Percentiles rank a stretch among this genome's conserved stretches.
phyloP scores from a whole-genome alignment of 2,888 invertebrate genomes.

The Meiosimyza platycephala region DNA sequence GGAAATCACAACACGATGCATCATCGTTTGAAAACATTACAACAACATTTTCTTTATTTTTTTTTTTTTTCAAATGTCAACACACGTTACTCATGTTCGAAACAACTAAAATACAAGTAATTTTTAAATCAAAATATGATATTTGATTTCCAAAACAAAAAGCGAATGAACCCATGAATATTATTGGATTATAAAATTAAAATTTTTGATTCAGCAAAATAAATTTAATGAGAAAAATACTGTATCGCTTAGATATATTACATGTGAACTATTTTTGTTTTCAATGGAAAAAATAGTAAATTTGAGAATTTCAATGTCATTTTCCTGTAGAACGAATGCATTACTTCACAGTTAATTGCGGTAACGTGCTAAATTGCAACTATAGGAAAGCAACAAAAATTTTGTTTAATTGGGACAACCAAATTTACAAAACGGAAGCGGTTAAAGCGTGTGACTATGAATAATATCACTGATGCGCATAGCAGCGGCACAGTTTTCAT shows the following conservation, averaged over 20 bases:
- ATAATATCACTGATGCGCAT: not conserved
- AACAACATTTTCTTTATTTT: no score
- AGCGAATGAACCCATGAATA: not conserved
- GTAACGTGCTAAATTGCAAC: conserved; percentile 12
- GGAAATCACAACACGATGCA: conserved; percentile 22
- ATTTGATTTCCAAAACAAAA: conserved; percentile 2
- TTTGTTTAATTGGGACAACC: not conserved
- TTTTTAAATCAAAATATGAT: not conserved
- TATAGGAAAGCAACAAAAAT: no score
- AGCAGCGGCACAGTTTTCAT: no score
- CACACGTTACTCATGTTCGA: conserved; percentile 9
- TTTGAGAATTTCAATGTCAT: conserved; percentile 2
- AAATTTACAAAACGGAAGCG: not conserved
- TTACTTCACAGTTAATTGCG: conserved; percentile 1
- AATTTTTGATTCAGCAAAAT: not conserved
- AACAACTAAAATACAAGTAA: not conserved
- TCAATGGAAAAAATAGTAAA: no score
- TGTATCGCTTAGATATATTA: not conserved
- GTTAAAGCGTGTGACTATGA: not conserved
- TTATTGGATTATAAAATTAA: no score
- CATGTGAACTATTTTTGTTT: no score
- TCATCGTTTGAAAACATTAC: not conserved
- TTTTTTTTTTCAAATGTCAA: conserved; percentile 6
- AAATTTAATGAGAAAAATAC: conserved; percentile 7
- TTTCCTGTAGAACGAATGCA: not conserved